Base-by-base conservation (phyloP, 2,888 invertebrate species). In the Neoscelio sp. region DNA sequence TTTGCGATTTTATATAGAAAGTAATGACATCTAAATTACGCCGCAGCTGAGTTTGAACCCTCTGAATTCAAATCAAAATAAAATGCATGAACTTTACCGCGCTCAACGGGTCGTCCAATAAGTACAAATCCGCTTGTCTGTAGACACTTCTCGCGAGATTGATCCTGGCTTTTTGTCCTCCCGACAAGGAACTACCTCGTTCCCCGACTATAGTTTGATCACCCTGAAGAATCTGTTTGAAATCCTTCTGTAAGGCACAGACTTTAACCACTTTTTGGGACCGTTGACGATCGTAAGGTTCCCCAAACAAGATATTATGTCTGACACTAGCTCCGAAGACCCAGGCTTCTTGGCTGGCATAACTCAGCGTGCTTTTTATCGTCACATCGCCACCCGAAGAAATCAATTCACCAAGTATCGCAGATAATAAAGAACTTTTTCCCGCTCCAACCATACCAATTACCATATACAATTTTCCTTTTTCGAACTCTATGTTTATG, bases 341-440 rank as follows among this genome's bases (percentile, higher is more conserved):
- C 97, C 97, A 98, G 6, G 97, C 93, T 87, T 97, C 96, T 90
- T 97, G 97, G 80, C 95, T 93, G 0, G 96, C 95, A 89, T 97
- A 98, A 28, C 95, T 94, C 8, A 94, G 71, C 44, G 88, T 91
- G 2, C 95, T 97, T 54, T 92, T 92, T 7, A 95, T 92, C 64
- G 92, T 91, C 8, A 96, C 91, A 6, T 90, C 91, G 35, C 97
- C 97, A 13, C 84, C 77, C 0, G 77, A 60, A 0, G 94, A 88
- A 1, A 93, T 93, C 75, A 96, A 91, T 89, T 97, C 97, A 40
- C 94, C 94, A 33, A 97, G 92, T 65, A 97, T 92, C 38, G 94
- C 92, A 85, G 95, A 94, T 38, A 95, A 89, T 48, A 95, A 89
- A 3, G 94, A 94, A 62, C 93, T 93, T 92, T 94, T 96, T 48